Conservation (phyloP, 2,888 invertebrate species). For the Oxystoma pomonae region DNA sequence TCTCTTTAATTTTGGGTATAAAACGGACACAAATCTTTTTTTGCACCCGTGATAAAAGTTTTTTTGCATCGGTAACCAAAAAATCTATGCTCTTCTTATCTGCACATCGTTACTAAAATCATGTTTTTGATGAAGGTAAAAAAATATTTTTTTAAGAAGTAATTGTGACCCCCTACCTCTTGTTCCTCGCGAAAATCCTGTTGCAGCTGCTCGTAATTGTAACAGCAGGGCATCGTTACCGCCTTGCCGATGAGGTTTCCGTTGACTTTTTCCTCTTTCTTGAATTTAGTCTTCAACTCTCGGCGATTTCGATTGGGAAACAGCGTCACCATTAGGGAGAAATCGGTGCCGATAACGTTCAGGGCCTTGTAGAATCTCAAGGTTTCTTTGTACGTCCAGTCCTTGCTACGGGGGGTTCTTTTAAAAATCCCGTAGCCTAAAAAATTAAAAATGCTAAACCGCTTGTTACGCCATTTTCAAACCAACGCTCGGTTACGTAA, state of each 20-base stretch:
- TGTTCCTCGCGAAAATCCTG: slow-evolving; percentile 48
- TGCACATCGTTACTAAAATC: no score
- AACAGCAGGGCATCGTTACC: slow-evolving; percentile 62
- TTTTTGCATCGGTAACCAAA: no score
- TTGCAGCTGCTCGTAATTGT: slow-evolving; percentile 61
- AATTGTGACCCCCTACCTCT: slow-evolving; percentile 36
- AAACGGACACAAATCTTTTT: no score
- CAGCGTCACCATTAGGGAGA: slow-evolving; percentile 79
- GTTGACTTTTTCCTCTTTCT: slow-evolving; percentile 82
- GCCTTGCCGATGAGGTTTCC: slow-evolving; percentile 71
- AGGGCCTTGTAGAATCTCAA: slow-evolving; percentile 88
- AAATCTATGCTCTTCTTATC: no score
- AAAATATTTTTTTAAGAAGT: no score
- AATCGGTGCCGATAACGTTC: slow-evolving; percentile 88
- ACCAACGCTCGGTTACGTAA: no score
- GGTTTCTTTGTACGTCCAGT: slow-evolving; percentile 77
- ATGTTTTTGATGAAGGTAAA: no score
- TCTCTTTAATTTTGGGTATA: no score
- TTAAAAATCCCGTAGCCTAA: slow-evolving; percentile 61
- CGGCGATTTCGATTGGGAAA: slow-evolving; percentile 73
- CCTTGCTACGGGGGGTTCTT: slow-evolving; percentile 62
- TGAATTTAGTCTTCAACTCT: slow-evolving; percentile 89
- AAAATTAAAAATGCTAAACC: no score
- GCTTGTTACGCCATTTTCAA: no score
- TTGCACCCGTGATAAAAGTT: no score